Evolutionary conservation across 2,113 vertebrate genomes (phyloP).

Genomic region (Clupea harengus): DNA sequence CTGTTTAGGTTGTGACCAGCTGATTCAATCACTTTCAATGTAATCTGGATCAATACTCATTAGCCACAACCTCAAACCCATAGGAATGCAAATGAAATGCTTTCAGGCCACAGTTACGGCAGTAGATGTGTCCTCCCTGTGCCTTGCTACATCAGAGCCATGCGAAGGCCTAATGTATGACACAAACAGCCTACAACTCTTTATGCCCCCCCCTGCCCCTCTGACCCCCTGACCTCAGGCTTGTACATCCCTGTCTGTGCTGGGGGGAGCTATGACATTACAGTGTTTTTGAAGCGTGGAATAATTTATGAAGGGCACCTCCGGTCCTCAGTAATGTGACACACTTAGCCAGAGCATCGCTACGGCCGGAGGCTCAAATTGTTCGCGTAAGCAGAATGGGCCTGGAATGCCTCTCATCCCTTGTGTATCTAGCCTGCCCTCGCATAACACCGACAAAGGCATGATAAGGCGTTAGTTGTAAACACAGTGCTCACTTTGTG

Average conservation of each 20-base stretch:
- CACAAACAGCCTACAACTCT: constrained; percentile 31
- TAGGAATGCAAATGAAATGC: background rate
- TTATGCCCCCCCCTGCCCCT: background rate
- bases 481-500: background rate
- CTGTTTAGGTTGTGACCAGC: background rate
- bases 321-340: constrained; percentile 47
- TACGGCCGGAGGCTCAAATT: background rate
- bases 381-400: background rate
- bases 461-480: background rate
- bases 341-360: constrained; percentile 45
- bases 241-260: constrained; percentile 31
- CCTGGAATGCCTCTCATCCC: background rate
- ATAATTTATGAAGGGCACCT: constrained; percentile 61
- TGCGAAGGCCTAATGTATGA: background rate
- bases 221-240: background rate
- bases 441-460: background rate
- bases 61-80: background rate
- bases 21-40: constrained; percentile 8
- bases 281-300: constrained; percentile 50
- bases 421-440: background rate
- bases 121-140: background rate
- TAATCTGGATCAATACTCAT: background rate
- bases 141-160: background rate
- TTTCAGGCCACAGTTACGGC: background rate
- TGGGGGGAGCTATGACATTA: constrained; percentile 43